Percentiles rank a stretch among this genome's conserved stretches.
Conservation (phyloP, 2,888 invertebrate species). For the Monochamus alternatus region DNA sequence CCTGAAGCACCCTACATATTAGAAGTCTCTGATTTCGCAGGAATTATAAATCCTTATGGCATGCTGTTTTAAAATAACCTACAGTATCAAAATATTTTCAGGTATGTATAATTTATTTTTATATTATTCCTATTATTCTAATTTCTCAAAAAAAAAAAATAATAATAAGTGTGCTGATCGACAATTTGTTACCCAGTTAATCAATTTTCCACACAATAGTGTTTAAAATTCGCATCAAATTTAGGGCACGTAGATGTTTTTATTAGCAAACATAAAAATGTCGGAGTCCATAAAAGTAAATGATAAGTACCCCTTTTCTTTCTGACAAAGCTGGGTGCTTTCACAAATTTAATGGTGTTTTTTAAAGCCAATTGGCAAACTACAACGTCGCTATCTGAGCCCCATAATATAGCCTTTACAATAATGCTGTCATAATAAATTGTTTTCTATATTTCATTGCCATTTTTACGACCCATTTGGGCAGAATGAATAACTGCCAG, state of each 20-base stretch:
- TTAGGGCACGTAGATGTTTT: background rate
- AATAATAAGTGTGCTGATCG: no score
- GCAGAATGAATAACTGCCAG: constrained; percentile 1
- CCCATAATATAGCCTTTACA: constrained; percentile 18
- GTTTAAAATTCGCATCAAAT: background rate
- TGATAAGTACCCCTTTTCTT: background rate
- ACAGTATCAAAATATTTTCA: no score
- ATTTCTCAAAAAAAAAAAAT: no score
- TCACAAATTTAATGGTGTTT: constrained; percentile 16
- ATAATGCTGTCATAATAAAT: constrained; percentile 20
- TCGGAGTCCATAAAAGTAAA: background rate
- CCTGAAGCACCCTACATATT: no score
- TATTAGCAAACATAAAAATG: background rate
- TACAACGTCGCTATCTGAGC: background rate
- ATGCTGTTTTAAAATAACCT: no score
- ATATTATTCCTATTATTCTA: no score
- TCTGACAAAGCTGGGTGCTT: constrained; percentile 2
- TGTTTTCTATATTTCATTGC: constrained; percentile 19
- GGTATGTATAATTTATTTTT: no score
- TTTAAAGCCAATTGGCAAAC: constrained; percentile 23
- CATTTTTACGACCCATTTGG: constrained; percentile 15
- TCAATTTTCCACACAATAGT: no score
- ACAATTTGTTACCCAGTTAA: no score
- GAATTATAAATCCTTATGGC: no score
- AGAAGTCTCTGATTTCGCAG: no score